A percentile compares a stretch with the other conserved stretches of the same genome.
These are phyloP conservation scores for Tetanocera ferruginea DNA, from an alignment of 2,888 invertebrate genomes.

Conservation along the genomic window DNA sequence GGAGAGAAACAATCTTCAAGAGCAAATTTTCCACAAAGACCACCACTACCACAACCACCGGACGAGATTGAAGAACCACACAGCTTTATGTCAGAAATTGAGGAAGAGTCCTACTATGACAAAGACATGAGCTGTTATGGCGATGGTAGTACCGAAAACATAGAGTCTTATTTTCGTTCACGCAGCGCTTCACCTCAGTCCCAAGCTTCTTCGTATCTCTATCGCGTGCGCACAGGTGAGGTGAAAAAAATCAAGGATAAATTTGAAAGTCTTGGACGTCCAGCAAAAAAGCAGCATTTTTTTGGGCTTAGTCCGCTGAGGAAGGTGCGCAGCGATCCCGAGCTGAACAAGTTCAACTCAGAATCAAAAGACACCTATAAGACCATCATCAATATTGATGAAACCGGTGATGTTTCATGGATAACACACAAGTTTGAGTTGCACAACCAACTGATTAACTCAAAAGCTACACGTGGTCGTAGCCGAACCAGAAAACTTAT, in stretches of 20 bases:
- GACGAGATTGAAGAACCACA: constrained; percentile 64
- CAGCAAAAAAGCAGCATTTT: constrained; percentile 58
- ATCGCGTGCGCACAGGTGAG: constrained; percentile 81
- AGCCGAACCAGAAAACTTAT: constrained; percentile 70
- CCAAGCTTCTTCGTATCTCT: constrained; percentile 78
- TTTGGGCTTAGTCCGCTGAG: constrained; percentile 71
- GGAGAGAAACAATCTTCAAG: constrained; percentile 76
- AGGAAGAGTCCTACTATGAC: constrained; percentile 50
- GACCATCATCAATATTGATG: constrained; percentile 61
- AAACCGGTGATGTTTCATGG: constrained; percentile 73
- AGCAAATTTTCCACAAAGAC: constrained; percentile 68
- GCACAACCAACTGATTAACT: constrained; percentile 50
- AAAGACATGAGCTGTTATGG: constrained; percentile 46
- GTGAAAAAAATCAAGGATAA: constrained; percentile 83
- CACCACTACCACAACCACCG: constrained; percentile 72
- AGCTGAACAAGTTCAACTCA: constrained; percentile 73
- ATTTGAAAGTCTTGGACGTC: constrained; percentile 74
- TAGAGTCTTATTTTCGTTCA: constrained; percentile 76
- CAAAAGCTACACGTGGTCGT: constrained; percentile 57
- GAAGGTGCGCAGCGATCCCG: constrained; percentile 84
- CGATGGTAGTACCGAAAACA: constrained; percentile 72
- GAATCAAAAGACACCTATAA: constrained; percentile 72
- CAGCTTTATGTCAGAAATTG: constrained; percentile 1
- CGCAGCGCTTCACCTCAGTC: constrained; percentile 82
- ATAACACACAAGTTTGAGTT: constrained; percentile 75